A percentile compares a stretch with the other conserved stretches of the same genome.
These are phyloP conservation scores for Brachirus orientalis DNA, from an alignment of 2,113 vertebrate species.

Conservation along the genomic window DNA sequence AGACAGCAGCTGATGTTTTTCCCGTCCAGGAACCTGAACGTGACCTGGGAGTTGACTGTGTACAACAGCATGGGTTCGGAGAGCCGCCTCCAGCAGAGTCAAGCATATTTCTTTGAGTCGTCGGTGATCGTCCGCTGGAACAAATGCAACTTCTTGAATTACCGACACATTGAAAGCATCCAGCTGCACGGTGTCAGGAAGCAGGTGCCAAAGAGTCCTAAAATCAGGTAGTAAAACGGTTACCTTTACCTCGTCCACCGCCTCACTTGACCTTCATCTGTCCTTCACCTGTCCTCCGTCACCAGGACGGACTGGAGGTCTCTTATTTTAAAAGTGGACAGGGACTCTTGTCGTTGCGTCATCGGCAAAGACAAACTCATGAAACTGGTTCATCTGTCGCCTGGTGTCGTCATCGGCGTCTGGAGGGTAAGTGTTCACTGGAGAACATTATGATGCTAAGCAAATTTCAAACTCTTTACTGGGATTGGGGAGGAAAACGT, in stretches of 20 bases:
- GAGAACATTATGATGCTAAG: too few relatives aligned
- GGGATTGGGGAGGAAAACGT: too few relatives aligned
- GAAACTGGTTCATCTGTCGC: constrained; percentile 3
- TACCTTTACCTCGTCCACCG: too few relatives aligned
- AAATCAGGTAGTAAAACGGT: neutral
- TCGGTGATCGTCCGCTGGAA: constrained; percentile 49
- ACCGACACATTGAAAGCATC: constrained; percentile 33
- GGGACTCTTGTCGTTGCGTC: accelerated
- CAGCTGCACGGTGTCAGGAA: constrained; percentile 48
- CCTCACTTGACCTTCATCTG: neutral
- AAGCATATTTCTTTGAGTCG: constrained; percentile 29
- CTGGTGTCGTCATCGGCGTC: constrained; percentile 40
- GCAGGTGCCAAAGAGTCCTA: neutral
- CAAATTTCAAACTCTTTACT: too few relatives aligned
- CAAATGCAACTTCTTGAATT: neutral
- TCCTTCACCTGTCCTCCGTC: neutral
- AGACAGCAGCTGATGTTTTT: too few relatives aligned
- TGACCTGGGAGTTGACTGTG: constrained; percentile 63
- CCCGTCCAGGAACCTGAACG: constrained; percentile 37
- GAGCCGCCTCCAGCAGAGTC: constrained; percentile 8
- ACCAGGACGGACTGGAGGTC: constrained; percentile 56
- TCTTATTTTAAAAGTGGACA: constrained; percentile 34
- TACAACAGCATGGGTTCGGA: accelerated
- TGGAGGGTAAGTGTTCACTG: constrained; percentile 52
- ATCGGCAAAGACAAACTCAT: constrained; percentile 38